Evolutionary conservation across 2,888 invertebrate species (phyloP).

Genomic region (Cylloceria caligata): DNA sequence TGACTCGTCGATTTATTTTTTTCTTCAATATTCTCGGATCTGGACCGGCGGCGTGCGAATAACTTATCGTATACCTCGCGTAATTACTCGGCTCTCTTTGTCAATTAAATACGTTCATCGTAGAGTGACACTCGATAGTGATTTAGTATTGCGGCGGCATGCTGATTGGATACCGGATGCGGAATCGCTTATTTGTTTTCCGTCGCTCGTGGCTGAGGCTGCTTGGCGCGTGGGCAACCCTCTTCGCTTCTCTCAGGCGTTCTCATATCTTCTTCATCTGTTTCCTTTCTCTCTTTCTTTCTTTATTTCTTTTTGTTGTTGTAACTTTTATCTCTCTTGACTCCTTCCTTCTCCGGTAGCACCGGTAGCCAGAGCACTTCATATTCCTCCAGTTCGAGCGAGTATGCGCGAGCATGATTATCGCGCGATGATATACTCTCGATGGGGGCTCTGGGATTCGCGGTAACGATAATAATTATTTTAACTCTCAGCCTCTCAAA

Average conservation of each 20-base stretch:
- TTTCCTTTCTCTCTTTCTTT: slow-evolving; percentile 2
- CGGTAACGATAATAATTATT: slow-evolving; percentile 33
- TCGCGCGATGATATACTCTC: slow-evolving; percentile 44
- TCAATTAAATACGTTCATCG: slow-evolving; percentile 74
- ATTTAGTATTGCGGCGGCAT: slow-evolving; percentile 71
- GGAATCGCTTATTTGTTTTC: slow-evolving; percentile 59
- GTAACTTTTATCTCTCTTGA: neutral
- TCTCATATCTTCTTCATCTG: slow-evolving; percentile 9
- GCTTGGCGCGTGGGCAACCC: slow-evolving; percentile 43
- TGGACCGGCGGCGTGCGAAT: slow-evolving; percentile 1
- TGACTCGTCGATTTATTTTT: neutral
- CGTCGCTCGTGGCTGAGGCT: slow-evolving; percentile 27
- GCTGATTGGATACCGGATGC: slow-evolving; percentile 55
- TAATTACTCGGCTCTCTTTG: slow-evolving; percentile 73
- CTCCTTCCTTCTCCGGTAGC: neutral
- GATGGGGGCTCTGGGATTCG: slow-evolving; percentile 9
- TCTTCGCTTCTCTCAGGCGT: slow-evolving; percentile 14
- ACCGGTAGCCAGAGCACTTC: slow-evolving; percentile 21
- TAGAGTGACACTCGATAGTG: slow-evolving; percentile 74
- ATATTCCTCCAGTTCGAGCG: slow-evolving; percentile 49
- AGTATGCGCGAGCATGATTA: slow-evolving; percentile 34
- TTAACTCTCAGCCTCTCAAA: neutral
- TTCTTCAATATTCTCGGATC: slow-evolving; percentile 32
- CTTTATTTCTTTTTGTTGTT: slow-evolving; percentile 4
- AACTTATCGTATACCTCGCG: slow-evolving; percentile 69